Evolutionary conservation across 2,113 vertebrate genomes (phyloP).

Genomic region (Indri indri): DNA sequence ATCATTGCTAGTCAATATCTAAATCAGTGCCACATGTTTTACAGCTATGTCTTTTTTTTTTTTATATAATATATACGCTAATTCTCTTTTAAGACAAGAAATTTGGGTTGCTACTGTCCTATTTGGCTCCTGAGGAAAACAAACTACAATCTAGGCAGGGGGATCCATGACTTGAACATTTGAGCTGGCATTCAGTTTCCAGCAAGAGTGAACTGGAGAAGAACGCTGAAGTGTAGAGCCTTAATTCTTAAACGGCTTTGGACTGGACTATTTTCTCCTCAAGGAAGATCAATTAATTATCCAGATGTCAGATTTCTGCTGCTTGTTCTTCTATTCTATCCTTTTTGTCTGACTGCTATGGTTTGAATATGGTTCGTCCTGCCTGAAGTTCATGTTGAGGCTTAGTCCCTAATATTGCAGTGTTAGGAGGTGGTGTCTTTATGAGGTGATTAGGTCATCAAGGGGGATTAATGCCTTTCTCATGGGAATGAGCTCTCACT

Average conservation of each 20-base stretch:
- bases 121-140: background rate
- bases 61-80: background rate
- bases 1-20: background rate
- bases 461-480: background rate
- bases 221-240: background rate
- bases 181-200: constrained; percentile 27
- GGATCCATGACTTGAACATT: background rate
- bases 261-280: constrained; percentile 27
- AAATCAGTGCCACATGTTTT: background rate
- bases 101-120: background rate
- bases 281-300: constrained; percentile 55
- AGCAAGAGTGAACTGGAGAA: background rate
- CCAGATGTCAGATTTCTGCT: constrained; percentile 50
- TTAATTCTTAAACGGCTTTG: constrained; percentile 41
- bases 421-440: background rate
- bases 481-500: background rate
- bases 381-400: background rate
- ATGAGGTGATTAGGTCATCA: background rate
- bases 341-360: background rate
- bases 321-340: constrained; percentile 19
- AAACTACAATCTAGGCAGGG: background rate
- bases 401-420: background rate
- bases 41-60: background rate
- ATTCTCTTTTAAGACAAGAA: background rate
- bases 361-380: background rate